These are phyloP conservation scores for Drosophila koepferae DNA, from an alignment of 2,888 invertebrate species.

Conservation along the genomic window DNA sequence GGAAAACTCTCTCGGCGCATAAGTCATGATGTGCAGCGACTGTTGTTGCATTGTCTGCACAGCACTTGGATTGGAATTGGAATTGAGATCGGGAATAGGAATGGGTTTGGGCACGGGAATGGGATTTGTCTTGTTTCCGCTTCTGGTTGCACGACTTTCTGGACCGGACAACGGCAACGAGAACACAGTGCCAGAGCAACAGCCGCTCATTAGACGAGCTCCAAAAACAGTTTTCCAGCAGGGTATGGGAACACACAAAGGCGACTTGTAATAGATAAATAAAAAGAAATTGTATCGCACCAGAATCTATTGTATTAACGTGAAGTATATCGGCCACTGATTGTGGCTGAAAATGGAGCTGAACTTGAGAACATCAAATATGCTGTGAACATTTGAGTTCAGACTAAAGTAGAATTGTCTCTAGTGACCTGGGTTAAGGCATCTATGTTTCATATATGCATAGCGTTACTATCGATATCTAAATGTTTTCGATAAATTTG, in stretches of 20 bases:
- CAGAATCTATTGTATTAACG: conserved; percentile 8
- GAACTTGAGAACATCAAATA: not conserved
- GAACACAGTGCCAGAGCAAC: conserved; percentile 3
- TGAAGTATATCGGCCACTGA: conserved; percentile 7
- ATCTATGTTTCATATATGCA: not conserved
- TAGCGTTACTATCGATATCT: not conserved
- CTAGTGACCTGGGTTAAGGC: not conserved
- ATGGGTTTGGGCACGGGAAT: conserved; percentile 3
- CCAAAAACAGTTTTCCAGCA: conserved; percentile 19
- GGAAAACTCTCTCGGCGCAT: conserved; percentile 65
- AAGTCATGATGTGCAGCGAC: conserved; percentile 59
- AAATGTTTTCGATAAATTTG: not conserved
- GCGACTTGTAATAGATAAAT: conserved; percentile 15
- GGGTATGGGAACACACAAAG: conserved; percentile 35
- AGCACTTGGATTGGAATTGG: conserved; percentile 21
- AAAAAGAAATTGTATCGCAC: conserved; percentile 14
- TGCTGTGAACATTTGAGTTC: not conserved
- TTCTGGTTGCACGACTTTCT: conserved; percentile 55
- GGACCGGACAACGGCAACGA: conserved; percentile 40
- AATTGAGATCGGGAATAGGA: conserved; percentile 10
- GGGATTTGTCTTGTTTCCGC: conserved; percentile 53
- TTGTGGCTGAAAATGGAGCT: conserved; percentile 8
- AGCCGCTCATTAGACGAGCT: conserved; percentile 44
- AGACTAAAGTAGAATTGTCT: not conserved
- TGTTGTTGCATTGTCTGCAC: conserved; percentile 48